Conservation (phyloP, 2,797 vertebrate genomes). For the Cossypha dichroa region DNA sequence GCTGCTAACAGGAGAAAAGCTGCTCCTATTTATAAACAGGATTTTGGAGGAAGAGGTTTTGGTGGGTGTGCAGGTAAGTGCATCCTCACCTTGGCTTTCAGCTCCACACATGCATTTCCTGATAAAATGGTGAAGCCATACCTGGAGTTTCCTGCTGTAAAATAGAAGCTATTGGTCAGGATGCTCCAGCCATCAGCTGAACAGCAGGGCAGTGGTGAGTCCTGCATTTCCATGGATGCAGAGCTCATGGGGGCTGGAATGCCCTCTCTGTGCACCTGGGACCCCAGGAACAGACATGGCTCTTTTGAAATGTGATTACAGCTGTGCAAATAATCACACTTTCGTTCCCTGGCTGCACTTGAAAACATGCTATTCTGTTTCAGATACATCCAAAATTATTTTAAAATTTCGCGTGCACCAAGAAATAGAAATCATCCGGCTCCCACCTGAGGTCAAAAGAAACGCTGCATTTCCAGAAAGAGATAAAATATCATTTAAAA, state of each 20-base stretch:
- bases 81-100: background rate
- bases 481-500: background rate
- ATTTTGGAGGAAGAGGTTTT: background rate
- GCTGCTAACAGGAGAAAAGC: background rate
- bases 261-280: background rate
- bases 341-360: background rate
- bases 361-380: background rate
- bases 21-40: background rate
- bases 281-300: background rate
- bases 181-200: background rate
- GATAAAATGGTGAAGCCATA: rapidly evolving
- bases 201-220: background rate
- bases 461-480: background rate
- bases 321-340: slow-evolving; percentile 42
- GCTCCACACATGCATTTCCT: background rate
- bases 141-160: background rate
- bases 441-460: background rate
- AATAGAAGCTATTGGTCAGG: background rate
- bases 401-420: background rate
- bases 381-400: background rate
- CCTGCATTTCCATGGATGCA: background rate
- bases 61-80: background rate
- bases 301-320: background rate
- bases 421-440: background rate
- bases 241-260: background rate